phyloP scores from a whole-genome alignment of 2,888 invertebrate species.

The Euzophera pinguis region DNA sequence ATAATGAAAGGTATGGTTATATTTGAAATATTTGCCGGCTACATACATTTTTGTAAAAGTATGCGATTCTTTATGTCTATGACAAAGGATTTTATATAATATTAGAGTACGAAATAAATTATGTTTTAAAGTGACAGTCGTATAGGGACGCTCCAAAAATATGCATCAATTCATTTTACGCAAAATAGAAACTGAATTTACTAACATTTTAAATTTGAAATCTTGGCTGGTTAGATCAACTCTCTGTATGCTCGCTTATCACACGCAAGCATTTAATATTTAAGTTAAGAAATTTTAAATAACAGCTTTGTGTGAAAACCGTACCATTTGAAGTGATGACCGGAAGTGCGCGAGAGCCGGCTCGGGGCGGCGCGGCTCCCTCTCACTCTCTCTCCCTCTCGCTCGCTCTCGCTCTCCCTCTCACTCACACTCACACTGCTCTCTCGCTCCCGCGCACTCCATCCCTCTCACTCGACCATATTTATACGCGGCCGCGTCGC shows the following conservation, averaged over 20 bases:
- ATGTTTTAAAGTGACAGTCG: too few relatives aligned
- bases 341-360: conserved; percentile 5
- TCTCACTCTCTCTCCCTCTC: conserved; percentile 14
- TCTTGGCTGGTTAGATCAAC: background rate
- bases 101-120: too few relatives aligned
- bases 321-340: background rate
- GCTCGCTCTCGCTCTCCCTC: background rate
- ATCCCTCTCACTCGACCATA: conserved; percentile 16
- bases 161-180: too few relatives aligned
- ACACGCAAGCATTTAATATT: too few relatives aligned
- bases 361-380: conserved; percentile 18
- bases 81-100: too few relatives aligned
- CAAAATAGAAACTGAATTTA: background rate
- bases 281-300: background rate
- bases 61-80: too few relatives aligned
- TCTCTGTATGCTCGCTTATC: too few relatives aligned
- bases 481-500: conserved; percentile 25
- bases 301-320: background rate
- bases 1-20: too few relatives aligned
- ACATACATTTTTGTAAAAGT: too few relatives aligned
- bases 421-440: background rate
- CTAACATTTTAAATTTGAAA: background rate
- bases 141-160: too few relatives aligned
- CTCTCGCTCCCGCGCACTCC: conserved; percentile 9
- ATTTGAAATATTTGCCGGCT: too few relatives aligned